phyloP scores from a whole-genome alignment of 2,113 vertebrate genomes.

The Campylorhamphus procurvoides region DNA sequence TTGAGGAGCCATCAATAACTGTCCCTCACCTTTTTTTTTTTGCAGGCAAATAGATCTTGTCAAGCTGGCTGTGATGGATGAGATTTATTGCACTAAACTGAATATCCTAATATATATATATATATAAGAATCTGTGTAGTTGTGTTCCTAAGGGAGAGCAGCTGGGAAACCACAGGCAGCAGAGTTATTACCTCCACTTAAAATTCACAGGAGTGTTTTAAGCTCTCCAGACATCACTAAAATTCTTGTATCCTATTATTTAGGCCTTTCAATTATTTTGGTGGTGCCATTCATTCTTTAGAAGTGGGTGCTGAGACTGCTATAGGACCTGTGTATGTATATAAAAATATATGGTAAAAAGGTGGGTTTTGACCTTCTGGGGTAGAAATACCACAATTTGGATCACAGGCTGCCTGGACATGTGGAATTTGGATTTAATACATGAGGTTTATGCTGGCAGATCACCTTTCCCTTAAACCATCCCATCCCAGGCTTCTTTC shows the following conservation, averaged over 20 bases:
- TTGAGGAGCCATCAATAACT: not conserved
- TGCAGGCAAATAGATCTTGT: not conserved
- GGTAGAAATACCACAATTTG: not conserved
- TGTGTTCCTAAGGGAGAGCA: not conserved
- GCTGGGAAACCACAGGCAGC: not conserved
- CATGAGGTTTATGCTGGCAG: not conserved
- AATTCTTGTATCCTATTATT: not conserved
- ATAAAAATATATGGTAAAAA: rapidly evolving
- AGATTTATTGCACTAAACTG: not conserved
- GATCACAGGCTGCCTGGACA: not conserved
- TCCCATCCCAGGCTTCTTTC: not conserved
- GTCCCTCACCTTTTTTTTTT: not conserved
- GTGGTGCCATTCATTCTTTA: not conserved
- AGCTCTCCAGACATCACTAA: not conserved
- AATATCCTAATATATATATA: not conserved
- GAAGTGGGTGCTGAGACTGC: not conserved
- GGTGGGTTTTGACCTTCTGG: not conserved
- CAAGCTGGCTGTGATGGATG: not conserved
- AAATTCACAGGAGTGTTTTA: not conserved
- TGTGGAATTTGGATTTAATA: not conserved
- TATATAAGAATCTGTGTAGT: not conserved
- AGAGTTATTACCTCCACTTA: not conserved
- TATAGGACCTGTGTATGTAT: rapidly evolving
- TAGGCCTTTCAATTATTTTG: not conserved
- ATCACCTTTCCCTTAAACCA: not conserved